Evolutionary conservation across 1,140 invertebrate genomes (phyloP).

Genomic region (Megalopta genalis): DNA sequence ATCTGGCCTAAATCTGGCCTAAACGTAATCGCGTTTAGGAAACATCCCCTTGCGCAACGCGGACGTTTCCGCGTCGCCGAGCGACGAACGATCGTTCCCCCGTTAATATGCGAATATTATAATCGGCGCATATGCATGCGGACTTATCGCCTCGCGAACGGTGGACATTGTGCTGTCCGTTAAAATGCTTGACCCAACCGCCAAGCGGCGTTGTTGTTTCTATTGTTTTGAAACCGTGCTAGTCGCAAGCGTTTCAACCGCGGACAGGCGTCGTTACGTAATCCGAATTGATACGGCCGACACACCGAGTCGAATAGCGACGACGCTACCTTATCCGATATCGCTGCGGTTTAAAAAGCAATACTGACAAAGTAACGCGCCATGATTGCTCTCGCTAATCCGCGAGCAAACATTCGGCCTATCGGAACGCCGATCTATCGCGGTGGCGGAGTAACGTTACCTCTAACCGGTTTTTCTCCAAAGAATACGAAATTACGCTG

Average conservation of each 20-base stretch:
- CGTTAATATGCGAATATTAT: neutral
- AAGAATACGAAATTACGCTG: too few relatives aligned
- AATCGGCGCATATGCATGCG: neutral
- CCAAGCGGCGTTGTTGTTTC: neutral
- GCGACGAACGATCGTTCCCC: too few relatives aligned
- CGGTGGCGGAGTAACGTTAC: too few relatives aligned
- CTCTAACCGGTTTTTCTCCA: too few relatives aligned
- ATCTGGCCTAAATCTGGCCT: slow-evolving; percentile 45
- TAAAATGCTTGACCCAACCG: neutral
- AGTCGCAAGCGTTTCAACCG: neutral
- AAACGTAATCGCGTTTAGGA: slow-evolving; percentile 16
- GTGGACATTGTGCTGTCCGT: neutral
- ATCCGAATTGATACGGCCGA: neutral
- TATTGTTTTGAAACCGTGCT: neutral
- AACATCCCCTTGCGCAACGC: neutral
- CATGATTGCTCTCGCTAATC: too few relatives aligned
- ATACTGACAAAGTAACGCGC: neutral
- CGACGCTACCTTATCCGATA: neutral
- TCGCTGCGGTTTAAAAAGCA: neutral
- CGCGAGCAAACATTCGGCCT: too few relatives aligned
- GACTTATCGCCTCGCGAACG: neutral
- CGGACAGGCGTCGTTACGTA: neutral
- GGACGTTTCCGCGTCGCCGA: too few relatives aligned
- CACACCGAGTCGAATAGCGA: neutral
- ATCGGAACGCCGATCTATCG: too few relatives aligned